These are phyloP conservation scores for Olivierus martensii DNA, from an alignment of 1,140 invertebrate genomes.

Conservation along the genomic window DNA sequence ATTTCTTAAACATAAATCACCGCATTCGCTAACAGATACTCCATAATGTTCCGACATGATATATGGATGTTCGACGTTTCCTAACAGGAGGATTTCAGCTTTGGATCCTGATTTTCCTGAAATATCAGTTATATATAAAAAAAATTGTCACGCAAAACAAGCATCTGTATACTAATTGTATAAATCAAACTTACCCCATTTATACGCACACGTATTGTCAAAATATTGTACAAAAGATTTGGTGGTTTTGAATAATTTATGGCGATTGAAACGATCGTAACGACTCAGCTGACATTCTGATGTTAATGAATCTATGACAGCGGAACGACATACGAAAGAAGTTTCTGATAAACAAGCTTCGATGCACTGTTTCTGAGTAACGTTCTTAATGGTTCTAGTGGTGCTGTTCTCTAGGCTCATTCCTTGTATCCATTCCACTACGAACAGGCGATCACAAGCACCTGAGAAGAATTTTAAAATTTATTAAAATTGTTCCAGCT, in stretches of 20 bases:
- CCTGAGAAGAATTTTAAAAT: constrained; percentile 5
- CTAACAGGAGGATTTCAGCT: constrained; percentile 13
- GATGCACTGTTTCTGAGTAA: constrained; percentile 62
- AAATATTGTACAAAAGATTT: constrained; percentile 4
- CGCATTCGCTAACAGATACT: constrained; percentile 12
- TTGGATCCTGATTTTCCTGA: neutral
- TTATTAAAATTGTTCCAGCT: too few relatives aligned
- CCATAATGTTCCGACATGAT: constrained; percentile 11
- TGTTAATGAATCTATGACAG: constrained; percentile 71
- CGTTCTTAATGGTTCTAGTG: constrained; percentile 1
- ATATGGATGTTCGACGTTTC: constrained; percentile 16
- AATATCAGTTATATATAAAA: neutral
- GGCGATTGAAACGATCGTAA: constrained; percentile 50
- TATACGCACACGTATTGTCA: constrained; percentile 8
- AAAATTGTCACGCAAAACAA: too few relatives aligned
- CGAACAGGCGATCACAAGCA: constrained; percentile 13
- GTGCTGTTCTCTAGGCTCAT: constrained; percentile 5
- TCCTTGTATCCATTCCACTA: constrained; percentile 7
- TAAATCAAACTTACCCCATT: neutral
- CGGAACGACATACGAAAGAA: constrained; percentile 79
- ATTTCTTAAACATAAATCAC: constrained; percentile 13
- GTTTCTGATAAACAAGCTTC: constrained; percentile 72
- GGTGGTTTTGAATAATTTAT: constrained; percentile 4
- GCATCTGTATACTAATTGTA: too few relatives aligned
- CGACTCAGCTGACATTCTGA: constrained; percentile 72